A percentile compares a stretch with the other conserved stretches of the same genome.
Evolutionary conservation across 2,888 invertebrate genomes (phyloP).

Genomic region (Bugula neritina): DNA sequence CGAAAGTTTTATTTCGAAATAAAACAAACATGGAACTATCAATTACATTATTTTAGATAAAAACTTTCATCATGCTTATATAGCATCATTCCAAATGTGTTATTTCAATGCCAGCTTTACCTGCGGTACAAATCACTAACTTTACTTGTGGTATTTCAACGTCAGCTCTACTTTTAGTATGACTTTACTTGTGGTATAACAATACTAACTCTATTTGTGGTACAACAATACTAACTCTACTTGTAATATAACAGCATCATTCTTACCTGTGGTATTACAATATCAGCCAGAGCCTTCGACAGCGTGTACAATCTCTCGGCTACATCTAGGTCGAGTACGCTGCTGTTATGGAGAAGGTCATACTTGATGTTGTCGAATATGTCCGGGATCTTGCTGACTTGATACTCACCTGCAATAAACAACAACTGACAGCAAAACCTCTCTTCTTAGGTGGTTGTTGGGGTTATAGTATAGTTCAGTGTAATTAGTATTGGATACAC

Average conservation of each 20-base stretch:
- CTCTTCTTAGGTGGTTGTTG: too few relatives aligned
- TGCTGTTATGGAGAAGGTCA: conserved; percentile 94
- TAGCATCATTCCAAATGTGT: too few relatives aligned
- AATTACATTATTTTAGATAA: too few relatives aligned
- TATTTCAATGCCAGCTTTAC: too few relatives aligned
- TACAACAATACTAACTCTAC: not conserved
- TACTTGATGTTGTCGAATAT: conserved; percentile 99
- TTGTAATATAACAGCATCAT: not conserved
- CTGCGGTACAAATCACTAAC: too few relatives aligned
- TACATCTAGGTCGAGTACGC: conserved; percentile 70
- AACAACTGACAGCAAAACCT: not conserved
- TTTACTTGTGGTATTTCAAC: too few relatives aligned
- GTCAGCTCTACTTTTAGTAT: too few relatives aligned
- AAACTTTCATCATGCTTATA: too few relatives aligned
- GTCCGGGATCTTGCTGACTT: conserved; percentile 98
- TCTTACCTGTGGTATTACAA: conserved; percentile 89
- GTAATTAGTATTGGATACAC: too few relatives aligned
- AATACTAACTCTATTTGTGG: not conserved
- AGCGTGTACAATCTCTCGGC: conserved; percentile 67
- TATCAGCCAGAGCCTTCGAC: conserved; percentile 94
- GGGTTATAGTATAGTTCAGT: too few relatives aligned
- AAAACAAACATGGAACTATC: too few relatives aligned
- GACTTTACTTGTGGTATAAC: not conserved
- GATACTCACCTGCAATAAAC: conserved; percentile 59
- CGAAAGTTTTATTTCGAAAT: too few relatives aligned